phyloP scores from a whole-genome alignment of 2,113 vertebrate genomes.

The Caranx ignobilis region DNA sequence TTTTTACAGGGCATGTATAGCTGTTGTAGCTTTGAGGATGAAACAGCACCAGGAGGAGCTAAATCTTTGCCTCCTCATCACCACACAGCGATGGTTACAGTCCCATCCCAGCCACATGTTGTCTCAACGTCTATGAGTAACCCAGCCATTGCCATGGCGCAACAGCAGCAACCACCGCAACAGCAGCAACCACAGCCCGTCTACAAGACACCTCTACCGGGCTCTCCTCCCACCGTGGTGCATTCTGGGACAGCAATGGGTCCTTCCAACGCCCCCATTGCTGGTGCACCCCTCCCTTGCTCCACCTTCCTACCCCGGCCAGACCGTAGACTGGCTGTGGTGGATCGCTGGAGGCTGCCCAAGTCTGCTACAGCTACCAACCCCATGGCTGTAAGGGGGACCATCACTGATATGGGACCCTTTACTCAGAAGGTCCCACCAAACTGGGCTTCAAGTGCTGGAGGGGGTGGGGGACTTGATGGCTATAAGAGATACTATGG shows the following conservation, averaged over 20 bases:
- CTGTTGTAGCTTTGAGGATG: conserved; percentile 92
- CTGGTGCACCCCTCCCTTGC: conserved; percentile 88
- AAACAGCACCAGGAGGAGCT: conserved; percentile 81
- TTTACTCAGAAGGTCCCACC: conserved; percentile 83
- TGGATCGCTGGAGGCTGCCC: conserved; percentile 91
- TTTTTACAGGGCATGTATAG: conserved; percentile 91
- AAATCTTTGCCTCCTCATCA: conserved; percentile 83
- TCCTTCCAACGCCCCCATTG: conserved; percentile 84
- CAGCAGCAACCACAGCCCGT: conserved; percentile 80
- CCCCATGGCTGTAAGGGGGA: conserved; percentile 83
- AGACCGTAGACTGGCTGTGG: conserved; percentile 87
- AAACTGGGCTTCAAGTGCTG: conserved; percentile 81
- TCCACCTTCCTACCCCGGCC: conserved; percentile 90
- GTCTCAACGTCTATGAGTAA: conserved; percentile 80
- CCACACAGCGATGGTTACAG: conserved; percentile 79
- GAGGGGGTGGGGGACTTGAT: conserved; percentile 86
- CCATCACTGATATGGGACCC: conserved; percentile 79
- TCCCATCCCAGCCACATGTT: conserved; percentile 80
- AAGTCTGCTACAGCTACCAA: conserved; percentile 86
- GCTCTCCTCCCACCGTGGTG: conserved; percentile 86
- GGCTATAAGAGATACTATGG: conserved; percentile 94
- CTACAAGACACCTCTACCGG: conserved; percentile 84
- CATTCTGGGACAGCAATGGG: conserved; percentile 86
- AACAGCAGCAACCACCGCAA: conserved; percentile 83
- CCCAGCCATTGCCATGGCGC: conserved; percentile 80